phyloP scores from a whole-genome alignment of 2,113 vertebrate genomes.

The Sinocyclocheilus grahami region DNA sequence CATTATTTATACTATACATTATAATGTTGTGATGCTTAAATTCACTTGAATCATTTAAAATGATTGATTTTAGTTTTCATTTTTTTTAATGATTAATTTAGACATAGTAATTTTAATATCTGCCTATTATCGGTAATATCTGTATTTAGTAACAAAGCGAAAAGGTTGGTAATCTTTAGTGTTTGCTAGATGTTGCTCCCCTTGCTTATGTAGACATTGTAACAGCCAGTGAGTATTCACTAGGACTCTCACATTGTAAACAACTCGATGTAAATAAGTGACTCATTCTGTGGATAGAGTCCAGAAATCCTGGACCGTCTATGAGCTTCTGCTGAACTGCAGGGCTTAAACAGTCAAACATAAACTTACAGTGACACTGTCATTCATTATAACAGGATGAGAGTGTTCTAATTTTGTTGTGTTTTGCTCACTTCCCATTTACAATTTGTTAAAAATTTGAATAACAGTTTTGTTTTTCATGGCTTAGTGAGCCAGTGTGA shows the following conservation, averaged over 20 bases:
- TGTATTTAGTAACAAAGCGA: not conserved
- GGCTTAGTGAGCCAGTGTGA: not conserved
- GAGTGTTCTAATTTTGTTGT: not conserved
- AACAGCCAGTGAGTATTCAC: not conserved
- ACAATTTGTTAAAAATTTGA: not conserved
- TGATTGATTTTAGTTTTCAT: too few species aligned
- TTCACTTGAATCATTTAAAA: too few species aligned
- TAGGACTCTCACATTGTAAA: not conserved
- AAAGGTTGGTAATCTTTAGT: not conserved
- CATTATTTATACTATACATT: too few species aligned
- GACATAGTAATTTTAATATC: too few species aligned
- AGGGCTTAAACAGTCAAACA: not conserved
- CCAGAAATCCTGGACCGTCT: not conserved
- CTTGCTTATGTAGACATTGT: too few species aligned
- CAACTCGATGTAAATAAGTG: conserved; percentile 9
- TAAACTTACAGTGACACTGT: not conserved
- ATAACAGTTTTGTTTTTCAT: conserved; percentile 8
- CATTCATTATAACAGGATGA: conserved; percentile 9
- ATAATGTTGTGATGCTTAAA: too few species aligned
- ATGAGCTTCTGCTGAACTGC: conserved; percentile 5
- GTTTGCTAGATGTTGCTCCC: not conserved
- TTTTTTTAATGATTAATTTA: too few species aligned
- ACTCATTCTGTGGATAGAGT: not conserved
- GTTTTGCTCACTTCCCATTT: not conserved
- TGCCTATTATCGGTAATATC: too few species aligned